phyloP scores from a whole-genome alignment of 2,888 invertebrate genomes.

The Mamestra brassicae region DNA sequence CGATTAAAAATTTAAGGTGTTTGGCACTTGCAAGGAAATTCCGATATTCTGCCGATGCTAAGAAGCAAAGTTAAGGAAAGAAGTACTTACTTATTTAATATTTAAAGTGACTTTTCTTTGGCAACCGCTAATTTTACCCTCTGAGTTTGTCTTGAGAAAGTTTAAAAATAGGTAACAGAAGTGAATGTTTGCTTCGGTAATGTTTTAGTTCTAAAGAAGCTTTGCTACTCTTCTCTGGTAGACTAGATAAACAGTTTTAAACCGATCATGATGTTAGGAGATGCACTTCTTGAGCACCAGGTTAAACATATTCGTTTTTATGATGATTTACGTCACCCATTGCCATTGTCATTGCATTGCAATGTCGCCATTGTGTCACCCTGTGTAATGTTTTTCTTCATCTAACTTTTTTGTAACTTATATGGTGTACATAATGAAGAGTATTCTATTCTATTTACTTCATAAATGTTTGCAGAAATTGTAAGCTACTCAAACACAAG shows the following conservation, averaged over 20 bases:
- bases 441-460: no score
- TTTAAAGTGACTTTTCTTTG: slow-evolving; percentile 47
- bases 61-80: slow-evolving; percentile 40
- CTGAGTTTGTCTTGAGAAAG: slow-evolving; percentile 35
- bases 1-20: slow-evolving; percentile 61
- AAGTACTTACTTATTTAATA: slow-evolving; percentile 49
- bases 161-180: slow-evolving; percentile 6
- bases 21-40: slow-evolving; percentile 34
- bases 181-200: not conserved
- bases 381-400: no score
- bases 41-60: slow-evolving; percentile 41
- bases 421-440: no score
- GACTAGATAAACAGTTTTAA: not conserved
- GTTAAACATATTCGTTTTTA: no score
- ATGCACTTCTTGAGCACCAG: no score
- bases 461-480: no score
- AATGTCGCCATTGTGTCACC: no score
- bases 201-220: not conserved
- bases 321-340: no score
- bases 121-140: slow-evolving; percentile 25
- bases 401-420: no score
- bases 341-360: no score
- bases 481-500: no score
- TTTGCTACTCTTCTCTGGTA: not conserved
- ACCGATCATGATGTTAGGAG: not conserved